A percentile compares a stretch with the other conserved stretches of the same genome.
Conservation (phyloP, 2,888 invertebrate species). For the Erebia epiphron region DNA sequence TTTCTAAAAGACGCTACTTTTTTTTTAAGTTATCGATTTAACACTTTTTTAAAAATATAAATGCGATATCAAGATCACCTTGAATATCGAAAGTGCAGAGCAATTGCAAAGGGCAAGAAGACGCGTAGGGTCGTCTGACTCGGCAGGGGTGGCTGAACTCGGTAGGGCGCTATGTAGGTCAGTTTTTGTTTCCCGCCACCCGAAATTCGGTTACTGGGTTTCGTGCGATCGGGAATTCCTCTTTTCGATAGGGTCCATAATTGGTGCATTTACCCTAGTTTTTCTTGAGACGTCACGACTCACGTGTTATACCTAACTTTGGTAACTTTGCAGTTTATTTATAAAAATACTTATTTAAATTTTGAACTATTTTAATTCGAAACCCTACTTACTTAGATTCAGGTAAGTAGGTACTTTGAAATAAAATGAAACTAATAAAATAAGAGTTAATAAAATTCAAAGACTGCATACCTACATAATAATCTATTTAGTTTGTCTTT, state of each 20-base stretch:
- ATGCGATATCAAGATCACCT: constrained; percentile 53
- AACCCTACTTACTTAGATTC: no score
- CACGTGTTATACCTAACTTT: not conserved
- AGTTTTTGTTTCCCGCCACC: constrained; percentile 81
- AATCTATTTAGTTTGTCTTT: no score
- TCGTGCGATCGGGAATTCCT: constrained; percentile 38
- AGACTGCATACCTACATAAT: not conserved
- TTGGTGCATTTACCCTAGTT: constrained; percentile 31
- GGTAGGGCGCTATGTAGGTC: constrained; percentile 80
- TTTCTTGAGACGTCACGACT: constrained; percentile 12
- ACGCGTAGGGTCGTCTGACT: constrained; percentile 69
- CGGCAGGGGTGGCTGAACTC: constrained; percentile 79
- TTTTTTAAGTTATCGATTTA: not conserved
- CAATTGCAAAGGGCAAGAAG: constrained; percentile 68
- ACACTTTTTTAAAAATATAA: constrained; percentile 4
- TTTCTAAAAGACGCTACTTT: not conserved
- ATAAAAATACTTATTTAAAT: not conserved
- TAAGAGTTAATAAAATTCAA: no score
- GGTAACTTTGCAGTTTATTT: not conserved
- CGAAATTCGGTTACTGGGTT: constrained; percentile 82
- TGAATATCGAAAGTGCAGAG: constrained; percentile 68
- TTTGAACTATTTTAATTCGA: no score
- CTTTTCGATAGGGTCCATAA: constrained; percentile 43
- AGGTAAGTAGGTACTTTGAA: no score
- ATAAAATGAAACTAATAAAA: no score